phyloP scores from a whole-genome alignment of 2,113 vertebrate genomes.

The Pristiophorus japonicus region DNA sequence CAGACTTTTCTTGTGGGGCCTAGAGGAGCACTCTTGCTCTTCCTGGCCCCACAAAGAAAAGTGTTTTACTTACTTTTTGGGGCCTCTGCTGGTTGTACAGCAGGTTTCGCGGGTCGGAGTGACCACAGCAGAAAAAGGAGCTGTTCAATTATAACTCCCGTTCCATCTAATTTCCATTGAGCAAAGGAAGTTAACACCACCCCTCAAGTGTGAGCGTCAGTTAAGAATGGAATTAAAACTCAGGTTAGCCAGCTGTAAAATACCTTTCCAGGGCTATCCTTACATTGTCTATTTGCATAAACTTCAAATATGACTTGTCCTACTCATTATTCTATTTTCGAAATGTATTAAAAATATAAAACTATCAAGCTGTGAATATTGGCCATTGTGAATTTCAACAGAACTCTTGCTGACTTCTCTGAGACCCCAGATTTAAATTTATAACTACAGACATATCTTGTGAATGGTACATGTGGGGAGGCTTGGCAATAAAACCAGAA shows the following conservation, averaged over 20 bases:
- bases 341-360: background rate
- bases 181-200: background rate
- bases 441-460: background rate
- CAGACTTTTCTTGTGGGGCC: too few species aligned
- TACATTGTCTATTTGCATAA: background rate
- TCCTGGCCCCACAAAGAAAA: too few species aligned
- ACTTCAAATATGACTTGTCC: background rate
- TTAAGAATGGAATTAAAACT: background rate
- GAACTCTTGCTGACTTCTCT: background rate
- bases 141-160: background rate
- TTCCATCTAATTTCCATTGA: background rate
- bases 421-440: background rate
- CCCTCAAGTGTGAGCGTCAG: background rate
- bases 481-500: constrained; percentile 22
- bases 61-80: too few species aligned
- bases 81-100: background rate
- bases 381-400: background rate
- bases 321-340: background rate
- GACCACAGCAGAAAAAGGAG: background rate
- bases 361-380: background rate
- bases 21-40: too few species aligned
- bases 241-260: background rate
- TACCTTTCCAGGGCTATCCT: background rate
- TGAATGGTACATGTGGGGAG: background rate
- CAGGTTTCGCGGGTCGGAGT: background rate